phyloP scores from a whole-genome alignment of 1,140 invertebrate species.

The Drosophila pseudoobscura region DNA sequence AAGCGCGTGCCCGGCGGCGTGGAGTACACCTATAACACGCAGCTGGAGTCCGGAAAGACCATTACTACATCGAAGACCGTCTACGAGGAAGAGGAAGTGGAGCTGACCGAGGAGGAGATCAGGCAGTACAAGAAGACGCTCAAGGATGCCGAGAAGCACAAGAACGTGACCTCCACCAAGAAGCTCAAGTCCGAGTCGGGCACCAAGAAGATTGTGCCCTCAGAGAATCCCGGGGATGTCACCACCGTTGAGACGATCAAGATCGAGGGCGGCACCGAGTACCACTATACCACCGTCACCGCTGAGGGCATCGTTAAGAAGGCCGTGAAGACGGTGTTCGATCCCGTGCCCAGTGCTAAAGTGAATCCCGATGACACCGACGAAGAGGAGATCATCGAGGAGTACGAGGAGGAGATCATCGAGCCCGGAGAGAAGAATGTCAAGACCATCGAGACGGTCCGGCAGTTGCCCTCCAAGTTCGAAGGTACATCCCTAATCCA shows the following conservation, averaged over 20 bases:
- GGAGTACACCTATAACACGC: constrained; percentile 79
- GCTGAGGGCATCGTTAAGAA: constrained; percentile 82
- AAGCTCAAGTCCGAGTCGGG: constrained; percentile 79
- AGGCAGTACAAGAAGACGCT: constrained; percentile 77
- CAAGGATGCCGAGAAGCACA: constrained; percentile 82
- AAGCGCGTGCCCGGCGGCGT: constrained; percentile 77
- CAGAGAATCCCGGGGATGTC: constrained; percentile 79
- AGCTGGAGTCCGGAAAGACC: constrained; percentile 78
- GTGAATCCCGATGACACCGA: constrained; percentile 72
- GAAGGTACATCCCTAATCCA: constrained; percentile 54
- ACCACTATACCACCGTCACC: constrained; percentile 80
- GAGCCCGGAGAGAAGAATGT: constrained; percentile 80
- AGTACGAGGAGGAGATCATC: constrained; percentile 82
- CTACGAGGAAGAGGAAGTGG: constrained; percentile 79
- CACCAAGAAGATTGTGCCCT: constrained; percentile 81
- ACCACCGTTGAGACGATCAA: constrained; percentile 82
- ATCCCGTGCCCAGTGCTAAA: constrained; percentile 70
- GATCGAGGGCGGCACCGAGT: constrained; percentile 79
- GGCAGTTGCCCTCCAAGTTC: constrained; percentile 73
- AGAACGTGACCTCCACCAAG: constrained; percentile 79
- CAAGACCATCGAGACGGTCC: constrained; percentile 78
- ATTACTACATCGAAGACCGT: constrained; percentile 82
- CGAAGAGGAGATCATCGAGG: constrained; percentile 82
- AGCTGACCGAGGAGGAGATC: constrained; percentile 81
- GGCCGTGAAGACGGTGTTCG: constrained; percentile 77